Percentiles rank a stretch among this genome's conserved stretches.
These are phyloP conservation scores for Botrylloides violaceus DNA, from an alignment of 23 tunicate genomes.

Conservation along the genomic window DNA sequence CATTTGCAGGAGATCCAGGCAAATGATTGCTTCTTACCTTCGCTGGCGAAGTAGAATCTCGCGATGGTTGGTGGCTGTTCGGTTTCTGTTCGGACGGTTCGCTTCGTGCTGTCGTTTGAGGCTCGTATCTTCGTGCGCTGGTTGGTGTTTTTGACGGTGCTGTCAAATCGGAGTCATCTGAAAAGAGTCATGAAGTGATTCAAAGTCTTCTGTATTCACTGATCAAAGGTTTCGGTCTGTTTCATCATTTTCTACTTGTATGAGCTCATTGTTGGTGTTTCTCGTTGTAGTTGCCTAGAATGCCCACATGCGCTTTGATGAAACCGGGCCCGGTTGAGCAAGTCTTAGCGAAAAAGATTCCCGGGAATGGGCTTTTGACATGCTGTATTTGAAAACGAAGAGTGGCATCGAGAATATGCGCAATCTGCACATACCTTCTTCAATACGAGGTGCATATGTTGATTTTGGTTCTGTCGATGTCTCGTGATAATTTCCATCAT, in stretches of 20 bases:
- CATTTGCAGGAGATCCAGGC: too few relatives aligned
- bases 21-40: background rate
- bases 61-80: background rate
- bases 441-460: conserved; percentile 9
- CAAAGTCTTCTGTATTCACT: too few relatives aligned
- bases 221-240: too few relatives aligned
- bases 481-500: background rate
- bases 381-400: too few relatives aligned
- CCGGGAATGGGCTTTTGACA: too few relatives aligned
- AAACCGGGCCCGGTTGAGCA: too few relatives aligned
- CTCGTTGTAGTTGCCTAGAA: too few relatives aligned
- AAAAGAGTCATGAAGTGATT: background rate
- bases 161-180: conserved; percentile 14
- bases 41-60: background rate
- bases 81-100: background rate
- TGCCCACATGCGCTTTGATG: too few relatives aligned
- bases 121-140: conserved; percentile 11
- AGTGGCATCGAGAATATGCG: too few relatives aligned
- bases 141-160: conserved; percentile 17
- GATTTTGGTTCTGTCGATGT: background rate
- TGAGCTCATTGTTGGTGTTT: too few relatives aligned
- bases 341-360: too few relatives aligned
- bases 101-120: background rate
- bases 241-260: too few relatives aligned
- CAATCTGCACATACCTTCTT: conserved; percentile 14